Evolutionary conservation across 1,140 invertebrate species (phyloP).

Genomic region (Phortica variegata): DNA sequence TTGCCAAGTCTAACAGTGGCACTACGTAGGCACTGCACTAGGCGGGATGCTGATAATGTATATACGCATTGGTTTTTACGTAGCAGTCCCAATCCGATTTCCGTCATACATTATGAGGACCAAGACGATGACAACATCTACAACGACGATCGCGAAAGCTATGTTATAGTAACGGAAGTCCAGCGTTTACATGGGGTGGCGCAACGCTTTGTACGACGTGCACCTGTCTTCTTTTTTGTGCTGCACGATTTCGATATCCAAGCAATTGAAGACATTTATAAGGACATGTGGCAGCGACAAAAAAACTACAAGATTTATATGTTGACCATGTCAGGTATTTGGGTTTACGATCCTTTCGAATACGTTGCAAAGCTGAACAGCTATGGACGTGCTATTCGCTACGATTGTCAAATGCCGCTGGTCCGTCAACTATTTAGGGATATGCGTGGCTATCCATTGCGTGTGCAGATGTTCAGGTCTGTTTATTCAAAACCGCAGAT

Average conservation of each 20-base stretch:
- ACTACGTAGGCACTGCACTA: background rate
- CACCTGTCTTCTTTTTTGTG: slow-evolving; percentile 11
- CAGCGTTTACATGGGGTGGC: background rate
- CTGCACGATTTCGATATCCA: background rate
- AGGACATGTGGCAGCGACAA: slow-evolving; percentile 25
- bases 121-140: background rate
- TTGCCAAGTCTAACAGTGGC: slow-evolving; percentile 3
- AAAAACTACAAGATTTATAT: slow-evolving; percentile 10
- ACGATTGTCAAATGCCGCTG: background rate
- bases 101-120: background rate
- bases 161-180: slow-evolving; percentile 8
- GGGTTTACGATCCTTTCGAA: slow-evolving; percentile 41
- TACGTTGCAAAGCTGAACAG: slow-evolving; percentile 2
- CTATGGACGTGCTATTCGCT: slow-evolving; percentile 23
- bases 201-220: slow-evolving; percentile 5
- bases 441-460: slow-evolving; percentile 40
- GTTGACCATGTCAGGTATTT: slow-evolving; percentile 4
- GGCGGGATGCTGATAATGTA: slow-evolving; percentile 3
- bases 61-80: slow-evolving; percentile 15
- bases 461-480: slow-evolving; percentile 43
- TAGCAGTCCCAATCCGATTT: background rate
- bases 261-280: no score
- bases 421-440: slow-evolving; percentile 15
- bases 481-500: slow-evolving; percentile 36
- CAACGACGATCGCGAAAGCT: slow-evolving; percentile 12